Conservation (phyloP, 2,888 invertebrate species). For the Pomacea canaliculata region DNA sequence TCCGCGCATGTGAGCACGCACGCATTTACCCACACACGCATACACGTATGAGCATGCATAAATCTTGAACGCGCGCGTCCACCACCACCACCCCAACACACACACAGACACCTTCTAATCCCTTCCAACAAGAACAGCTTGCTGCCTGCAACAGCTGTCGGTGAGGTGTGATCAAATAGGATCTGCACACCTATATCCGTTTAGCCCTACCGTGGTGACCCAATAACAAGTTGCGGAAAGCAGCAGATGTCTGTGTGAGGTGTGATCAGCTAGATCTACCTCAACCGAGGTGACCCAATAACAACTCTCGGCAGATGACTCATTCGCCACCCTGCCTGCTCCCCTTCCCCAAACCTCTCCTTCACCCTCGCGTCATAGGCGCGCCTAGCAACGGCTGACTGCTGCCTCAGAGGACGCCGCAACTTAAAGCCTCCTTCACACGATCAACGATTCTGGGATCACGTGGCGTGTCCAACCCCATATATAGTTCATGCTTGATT, state of each 20-base stretch:
- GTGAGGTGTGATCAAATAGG: neutral
- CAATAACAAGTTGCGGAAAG: no score
- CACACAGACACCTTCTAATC: neutral
- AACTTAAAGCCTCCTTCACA: neutral
- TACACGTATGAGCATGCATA: no score
- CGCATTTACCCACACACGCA: neutral
- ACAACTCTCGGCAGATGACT: conserved; percentile 3
- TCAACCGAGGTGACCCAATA: conserved; percentile 13
- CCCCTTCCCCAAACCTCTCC: neutral
- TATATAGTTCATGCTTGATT: no score
- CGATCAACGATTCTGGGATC: neutral
- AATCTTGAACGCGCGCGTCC: neutral
- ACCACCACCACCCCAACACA: neutral
- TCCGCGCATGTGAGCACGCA: neutral
- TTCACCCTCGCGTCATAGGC: neutral
- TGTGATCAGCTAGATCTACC: neutral
- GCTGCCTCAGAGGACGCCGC: neutral
- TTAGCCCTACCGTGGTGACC: no score
- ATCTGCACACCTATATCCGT: no score
- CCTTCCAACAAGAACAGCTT: neutral
- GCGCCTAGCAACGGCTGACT: conserved; percentile 9
- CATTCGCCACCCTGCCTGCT: neutral
- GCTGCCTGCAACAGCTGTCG: neutral
- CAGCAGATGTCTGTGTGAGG: neutral
- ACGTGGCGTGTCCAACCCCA: no score